Conservation (phyloP, 2,888 invertebrate genomes). For the Ormyrus pomaceus region DNA sequence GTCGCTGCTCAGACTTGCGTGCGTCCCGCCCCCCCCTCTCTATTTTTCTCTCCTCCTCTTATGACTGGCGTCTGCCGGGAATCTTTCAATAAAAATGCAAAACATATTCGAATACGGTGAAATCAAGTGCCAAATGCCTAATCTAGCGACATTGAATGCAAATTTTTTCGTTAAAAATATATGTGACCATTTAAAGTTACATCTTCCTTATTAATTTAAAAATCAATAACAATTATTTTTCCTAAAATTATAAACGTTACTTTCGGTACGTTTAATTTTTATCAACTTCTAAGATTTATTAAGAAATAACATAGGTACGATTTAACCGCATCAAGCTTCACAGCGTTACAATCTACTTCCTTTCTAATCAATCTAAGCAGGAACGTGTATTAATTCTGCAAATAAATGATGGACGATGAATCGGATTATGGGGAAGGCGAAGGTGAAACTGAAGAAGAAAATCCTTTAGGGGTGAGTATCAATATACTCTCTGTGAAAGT, state of each 20-base stretch:
- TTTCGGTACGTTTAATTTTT: neutral
- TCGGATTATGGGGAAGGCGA: slow-evolving; percentile 21
- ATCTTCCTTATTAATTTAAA: too few species aligned
- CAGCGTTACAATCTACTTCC: neutral
- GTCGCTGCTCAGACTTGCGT: too few species aligned
- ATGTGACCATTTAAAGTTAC: too few species aligned
- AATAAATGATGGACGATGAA: slow-evolving; percentile 47
- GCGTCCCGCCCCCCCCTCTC: neutral
- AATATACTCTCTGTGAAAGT: neutral
- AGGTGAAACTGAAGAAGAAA: slow-evolving; percentile 23
- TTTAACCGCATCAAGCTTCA: slow-evolving; percentile 1
- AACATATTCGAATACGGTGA: slow-evolving; percentile 7
- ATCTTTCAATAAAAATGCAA: slow-evolving; percentile 17
- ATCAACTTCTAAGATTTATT: neutral
- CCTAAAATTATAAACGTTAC: too few species aligned
- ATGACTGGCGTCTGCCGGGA: neutral
- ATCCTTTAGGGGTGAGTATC: slow-evolving; percentile 50
- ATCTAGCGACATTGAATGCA: neutral
- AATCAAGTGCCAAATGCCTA: slow-evolving; percentile 18
- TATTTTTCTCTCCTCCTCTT: neutral
- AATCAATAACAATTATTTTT: too few species aligned
- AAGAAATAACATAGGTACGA: neutral
- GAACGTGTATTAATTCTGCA: slow-evolving; percentile 9
- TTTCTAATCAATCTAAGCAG: neutral
- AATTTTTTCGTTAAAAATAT: neutral